Percentiles rank a stretch among this genome's conserved stretches.
phyloP scores from a whole-genome alignment of 2,888 invertebrate species.

The Portevinia maculata region DNA sequence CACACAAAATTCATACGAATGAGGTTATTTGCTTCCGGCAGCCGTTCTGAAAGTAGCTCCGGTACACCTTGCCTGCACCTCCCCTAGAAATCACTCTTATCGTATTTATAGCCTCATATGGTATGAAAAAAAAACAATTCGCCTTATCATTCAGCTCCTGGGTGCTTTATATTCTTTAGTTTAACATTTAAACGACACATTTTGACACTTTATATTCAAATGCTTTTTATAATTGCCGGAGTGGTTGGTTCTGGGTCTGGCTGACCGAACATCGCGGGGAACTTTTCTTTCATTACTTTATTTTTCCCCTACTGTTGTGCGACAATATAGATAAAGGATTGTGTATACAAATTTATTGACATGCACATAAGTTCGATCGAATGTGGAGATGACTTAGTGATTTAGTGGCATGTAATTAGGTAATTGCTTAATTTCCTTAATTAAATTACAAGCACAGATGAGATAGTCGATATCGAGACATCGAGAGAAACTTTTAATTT shows the following conservation, averaged over 20 bases:
- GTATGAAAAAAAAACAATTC: constrained; percentile 7
- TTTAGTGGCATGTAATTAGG: too few species aligned
- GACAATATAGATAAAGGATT: background rate
- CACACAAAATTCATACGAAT: constrained; percentile 9
- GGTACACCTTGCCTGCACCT: background rate
- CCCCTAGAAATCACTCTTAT: background rate
- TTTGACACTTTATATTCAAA: constrained; percentile 31
- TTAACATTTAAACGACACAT: constrained; percentile 38
- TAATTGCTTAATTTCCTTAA: too few species aligned
- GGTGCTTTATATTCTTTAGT: constrained; percentile 11
- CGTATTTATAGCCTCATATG: constrained; percentile 23
- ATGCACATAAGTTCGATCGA: constrained; percentile 1
- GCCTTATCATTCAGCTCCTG: background rate
- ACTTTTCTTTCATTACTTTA: constrained; percentile 7
- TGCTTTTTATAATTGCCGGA: constrained; percentile 3
- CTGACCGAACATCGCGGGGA: background rate
- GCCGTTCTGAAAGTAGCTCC: background rate
- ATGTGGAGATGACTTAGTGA: too few species aligned
- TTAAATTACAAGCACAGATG: too few species aligned
- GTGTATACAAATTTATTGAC: constrained; percentile 9
- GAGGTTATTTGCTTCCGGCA: constrained; percentile 37
- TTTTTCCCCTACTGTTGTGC: background rate
- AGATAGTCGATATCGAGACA: too few species aligned
- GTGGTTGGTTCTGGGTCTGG: background rate
- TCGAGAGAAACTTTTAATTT: too few species aligned